These are phyloP conservation scores for Coenonympha glycerion DNA, from an alignment of 2,888 invertebrate species.

Conservation along the genomic window DNA sequence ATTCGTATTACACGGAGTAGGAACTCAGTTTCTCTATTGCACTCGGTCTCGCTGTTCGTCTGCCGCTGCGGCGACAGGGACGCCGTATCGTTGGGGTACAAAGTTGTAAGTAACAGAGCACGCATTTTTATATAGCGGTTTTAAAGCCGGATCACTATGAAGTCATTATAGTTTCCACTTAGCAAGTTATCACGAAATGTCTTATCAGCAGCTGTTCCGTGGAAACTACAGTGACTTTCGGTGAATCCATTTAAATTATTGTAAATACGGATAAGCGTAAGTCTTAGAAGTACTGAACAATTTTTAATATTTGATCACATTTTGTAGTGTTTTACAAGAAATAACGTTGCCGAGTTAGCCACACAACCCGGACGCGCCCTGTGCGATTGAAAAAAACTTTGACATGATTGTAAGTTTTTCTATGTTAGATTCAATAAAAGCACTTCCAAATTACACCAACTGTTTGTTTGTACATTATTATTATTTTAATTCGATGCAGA, in stretches of 20 bases:
- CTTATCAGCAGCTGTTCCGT: no score
- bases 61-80: constrained; percentile 1
- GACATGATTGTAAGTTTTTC: background rate
- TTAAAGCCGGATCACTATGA: background rate
- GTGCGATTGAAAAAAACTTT: background rate
- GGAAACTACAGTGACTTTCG: no score
- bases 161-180: no score
- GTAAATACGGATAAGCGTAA: no score
- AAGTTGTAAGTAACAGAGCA: constrained; percentile 3
- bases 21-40: constrained; percentile 31
- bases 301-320: background rate
- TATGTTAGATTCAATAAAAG: background rate
- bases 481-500: background rate
- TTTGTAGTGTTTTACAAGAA: background rate
- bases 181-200: no score
- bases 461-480: constrained; percentile 8
- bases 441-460: constrained; percentile 7
- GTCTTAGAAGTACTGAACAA: background rate
- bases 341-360: background rate
- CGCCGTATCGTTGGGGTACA: constrained; percentile 1
- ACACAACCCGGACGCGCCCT: background rate
- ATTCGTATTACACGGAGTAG: constrained; percentile 26
- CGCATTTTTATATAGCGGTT: constrained; percentile 1
- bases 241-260: no score
- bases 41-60: constrained; percentile 22